These are phyloP conservation scores for Ophraella communa DNA, from an alignment of 2,888 invertebrate genomes.

Conservation along the genomic window DNA sequence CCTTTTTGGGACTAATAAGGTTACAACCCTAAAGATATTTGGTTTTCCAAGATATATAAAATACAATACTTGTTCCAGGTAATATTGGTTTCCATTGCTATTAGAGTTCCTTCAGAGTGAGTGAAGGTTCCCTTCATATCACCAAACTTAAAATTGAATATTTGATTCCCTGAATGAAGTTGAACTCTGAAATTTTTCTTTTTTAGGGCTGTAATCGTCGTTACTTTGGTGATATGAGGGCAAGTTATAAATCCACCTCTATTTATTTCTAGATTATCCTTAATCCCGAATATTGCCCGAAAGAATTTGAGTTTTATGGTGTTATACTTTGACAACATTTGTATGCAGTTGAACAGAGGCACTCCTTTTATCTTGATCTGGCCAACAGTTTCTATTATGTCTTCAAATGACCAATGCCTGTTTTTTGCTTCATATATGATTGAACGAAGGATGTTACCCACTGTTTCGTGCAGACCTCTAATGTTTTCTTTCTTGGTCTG, in stretches of 20 bases:
- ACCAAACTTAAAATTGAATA: not conserved
- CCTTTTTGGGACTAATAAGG: too few species aligned
- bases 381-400: not conserved
- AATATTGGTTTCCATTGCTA: not conserved
- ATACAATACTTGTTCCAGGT: not conserved
- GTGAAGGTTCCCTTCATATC: not conserved
- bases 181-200: not conserved
- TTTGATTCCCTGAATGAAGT: not conserved
- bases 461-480: not conserved
- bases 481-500: not conserved
- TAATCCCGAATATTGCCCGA: not conserved
- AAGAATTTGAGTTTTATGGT: not conserved
- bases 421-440: not conserved
- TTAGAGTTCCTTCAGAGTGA: not conserved
- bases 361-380: not conserved
- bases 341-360: not conserved
- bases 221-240: not conserved
- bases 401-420: not conserved
- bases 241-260: not conserved
- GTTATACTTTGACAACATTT: not conserved
- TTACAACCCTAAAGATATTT: too few species aligned
- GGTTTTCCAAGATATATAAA: too few species aligned
- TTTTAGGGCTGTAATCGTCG: not conserved
- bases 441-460: not conserved
- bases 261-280: not conserved